Base-by-base conservation (phyloP, 1,140 invertebrate genomes). In the Linepithema humile region DNA sequence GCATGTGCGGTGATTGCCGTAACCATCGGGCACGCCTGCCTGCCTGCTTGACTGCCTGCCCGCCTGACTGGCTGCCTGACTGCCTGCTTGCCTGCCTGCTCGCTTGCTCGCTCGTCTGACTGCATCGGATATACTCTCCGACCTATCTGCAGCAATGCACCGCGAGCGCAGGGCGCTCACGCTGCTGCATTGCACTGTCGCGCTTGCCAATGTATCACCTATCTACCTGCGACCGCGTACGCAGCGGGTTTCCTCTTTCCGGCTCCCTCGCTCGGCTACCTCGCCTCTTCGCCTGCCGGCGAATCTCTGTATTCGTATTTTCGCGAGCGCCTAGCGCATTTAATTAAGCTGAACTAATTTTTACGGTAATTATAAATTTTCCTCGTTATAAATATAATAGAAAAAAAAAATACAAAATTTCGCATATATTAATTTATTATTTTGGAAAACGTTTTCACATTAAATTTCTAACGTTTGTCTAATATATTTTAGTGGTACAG, bases 1-100 rank as follows among this genome's bases (percentile, higher is more conserved):
- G 90, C 91, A 91, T 92, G 91, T 90, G 89, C 88, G 86, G 90
- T 90, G 91, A 92, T 91, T 92, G 91, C 91, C 89, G 91, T 91
- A 91, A 91, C 90, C 90, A 91, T 91, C 86, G 90, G 90, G 91
- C 89, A 92, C 91, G 91, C 91, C 90, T 92, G 89, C 88, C 82
- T 82, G 83, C 67, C 85, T 88, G 74, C 45, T 64, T 84, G 82
- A 55, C 40, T 77, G 38, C 59, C 65, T 75, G 64, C 35, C 72
- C 67, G 77, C 26, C 55, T 67, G 70, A 50, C 78, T 84, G 60
- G 59, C 64, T 86, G 74, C 23, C 65, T 70, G 48, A 26, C 72
- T 73, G 83, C 62, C 74, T 64, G 64, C 53, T 57, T 62, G 35
- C 78, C 83, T 60, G 57, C 55, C 29, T 50, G 75, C 74, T 80